Percentiles rank a stretch among this genome's conserved stretches.
phyloP scores from a whole-genome alignment of 2,888 invertebrate species.

The Drosophila lutescens region DNA sequence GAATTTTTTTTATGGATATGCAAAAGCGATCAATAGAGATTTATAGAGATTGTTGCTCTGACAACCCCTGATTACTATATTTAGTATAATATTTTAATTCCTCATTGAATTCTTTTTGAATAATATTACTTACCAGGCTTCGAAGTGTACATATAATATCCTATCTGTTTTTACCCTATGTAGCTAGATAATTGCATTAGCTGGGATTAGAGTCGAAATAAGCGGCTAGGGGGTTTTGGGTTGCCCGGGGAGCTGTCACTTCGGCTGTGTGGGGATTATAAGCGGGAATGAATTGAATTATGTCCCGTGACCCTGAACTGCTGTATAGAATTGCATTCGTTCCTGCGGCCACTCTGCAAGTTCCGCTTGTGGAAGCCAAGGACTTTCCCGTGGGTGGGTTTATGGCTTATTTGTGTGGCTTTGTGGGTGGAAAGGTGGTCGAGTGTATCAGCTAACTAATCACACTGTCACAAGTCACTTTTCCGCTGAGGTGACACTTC shows the following conservation, averaged over 20 bases:
- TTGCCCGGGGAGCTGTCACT: constrained; percentile 8
- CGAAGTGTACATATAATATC: not conserved
- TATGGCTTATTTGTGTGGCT: not conserved
- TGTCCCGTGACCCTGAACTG: not conserved
- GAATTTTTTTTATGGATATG: no score
- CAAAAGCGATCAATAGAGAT: no score
- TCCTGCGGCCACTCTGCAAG: constrained; percentile 2
- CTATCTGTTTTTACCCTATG: not conserved
- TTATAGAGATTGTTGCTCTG: no score
- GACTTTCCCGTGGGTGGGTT: constrained; percentile 1
- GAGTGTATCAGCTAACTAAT: constrained; percentile 3
- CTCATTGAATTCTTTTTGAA: no score
- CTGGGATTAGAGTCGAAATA: constrained; percentile 36
- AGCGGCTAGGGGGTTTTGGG: not conserved
- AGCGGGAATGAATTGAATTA: constrained; percentile 2
- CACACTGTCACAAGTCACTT: constrained; percentile 8
- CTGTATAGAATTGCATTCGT: constrained; percentile 9
- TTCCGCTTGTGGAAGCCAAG: constrained; percentile 16
- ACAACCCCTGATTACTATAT: no score
- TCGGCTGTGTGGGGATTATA: constrained; percentile 9
- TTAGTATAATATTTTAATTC: no score
- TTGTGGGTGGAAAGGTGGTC: not conserved
- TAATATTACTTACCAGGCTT: no score
- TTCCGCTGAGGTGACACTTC: constrained; percentile 18
- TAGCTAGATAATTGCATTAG: constrained; percentile 57